Percentiles rank a stretch among this genome's conserved stretches.
Evolutionary conservation across 2,797 vertebrate genomes (phyloP).

Genomic region (Serranus cabrilla): DNA sequence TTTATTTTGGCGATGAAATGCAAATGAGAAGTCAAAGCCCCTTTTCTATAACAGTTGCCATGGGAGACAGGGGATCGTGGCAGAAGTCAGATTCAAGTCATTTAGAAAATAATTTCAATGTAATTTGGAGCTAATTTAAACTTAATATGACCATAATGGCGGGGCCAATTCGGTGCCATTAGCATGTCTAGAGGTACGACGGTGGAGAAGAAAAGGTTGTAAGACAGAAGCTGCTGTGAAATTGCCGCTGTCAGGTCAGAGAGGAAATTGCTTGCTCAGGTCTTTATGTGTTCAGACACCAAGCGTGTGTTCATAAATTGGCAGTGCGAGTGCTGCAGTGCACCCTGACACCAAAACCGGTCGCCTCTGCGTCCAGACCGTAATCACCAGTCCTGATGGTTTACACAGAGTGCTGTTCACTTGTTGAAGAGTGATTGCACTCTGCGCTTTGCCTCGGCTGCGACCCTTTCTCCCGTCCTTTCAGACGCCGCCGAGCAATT

Average conservation of each 20-base stretch:
- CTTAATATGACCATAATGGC: conserved; percentile 76
- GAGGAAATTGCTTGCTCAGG: conserved; percentile 70
- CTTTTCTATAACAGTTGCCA: conserved; percentile 64
- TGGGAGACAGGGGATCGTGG: conserved; percentile 60
- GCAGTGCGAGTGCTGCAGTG: conserved; percentile 41
- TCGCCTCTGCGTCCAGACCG: conserved; percentile 37
- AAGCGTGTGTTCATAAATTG: conserved; percentile 67
- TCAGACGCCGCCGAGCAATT: conserved; percentile 16
- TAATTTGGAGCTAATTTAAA: conserved; percentile 79
- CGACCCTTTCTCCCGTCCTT: conserved; percentile 20
- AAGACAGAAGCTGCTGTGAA: conserved; percentile 64
- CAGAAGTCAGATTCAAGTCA: conserved; percentile 74
- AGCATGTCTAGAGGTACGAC: conserved; percentile 65
- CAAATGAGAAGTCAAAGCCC: conserved; percentile 55
- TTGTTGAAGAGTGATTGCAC: conserved; percentile 50
- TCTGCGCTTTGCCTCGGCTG: conserved; percentile 2
- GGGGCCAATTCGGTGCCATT: conserved; percentile 72
- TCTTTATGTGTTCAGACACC: conserved; percentile 70
- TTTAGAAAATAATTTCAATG: conserved; percentile 79
- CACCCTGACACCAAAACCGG: conserved; percentile 43
- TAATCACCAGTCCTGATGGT: conserved; percentile 63
- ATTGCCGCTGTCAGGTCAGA: conserved; percentile 62
- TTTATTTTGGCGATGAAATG: conserved; percentile 64
- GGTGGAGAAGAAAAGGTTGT: conserved; percentile 52
- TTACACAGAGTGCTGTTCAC: conserved; percentile 40